phyloP scores from a whole-genome alignment of 2,113 vertebrate genomes.

The Nipponia nippon region DNA sequence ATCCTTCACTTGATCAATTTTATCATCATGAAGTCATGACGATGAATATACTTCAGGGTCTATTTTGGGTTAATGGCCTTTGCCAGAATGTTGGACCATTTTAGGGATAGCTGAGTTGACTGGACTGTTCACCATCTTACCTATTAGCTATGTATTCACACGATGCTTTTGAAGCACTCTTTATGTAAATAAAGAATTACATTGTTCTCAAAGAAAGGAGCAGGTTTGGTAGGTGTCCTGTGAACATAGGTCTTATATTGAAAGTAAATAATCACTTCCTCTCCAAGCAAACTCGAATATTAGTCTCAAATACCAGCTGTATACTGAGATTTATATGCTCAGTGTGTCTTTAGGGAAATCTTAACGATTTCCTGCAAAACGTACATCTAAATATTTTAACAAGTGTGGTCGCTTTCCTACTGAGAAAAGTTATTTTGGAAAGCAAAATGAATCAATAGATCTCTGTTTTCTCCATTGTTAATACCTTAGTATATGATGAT shows the following conservation, averaged over 20 bases:
- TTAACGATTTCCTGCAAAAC: slow-evolving; percentile 1
- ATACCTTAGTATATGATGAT: background rate
- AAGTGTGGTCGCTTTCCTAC: background rate
- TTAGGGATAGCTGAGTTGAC: background rate
- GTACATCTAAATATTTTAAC: background rate
- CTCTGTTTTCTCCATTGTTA: background rate
- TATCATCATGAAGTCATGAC: background rate
- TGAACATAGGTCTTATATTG: background rate
- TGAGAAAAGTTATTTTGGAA: background rate
- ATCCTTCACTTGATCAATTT: background rate
- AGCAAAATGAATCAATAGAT: background rate
- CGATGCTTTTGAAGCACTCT: background rate
- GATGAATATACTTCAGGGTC: background rate
- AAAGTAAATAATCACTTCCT: background rate
- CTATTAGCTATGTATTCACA: background rate
- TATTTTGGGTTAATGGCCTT: background rate
- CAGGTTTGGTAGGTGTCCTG: background rate
- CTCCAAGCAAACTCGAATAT: background rate
- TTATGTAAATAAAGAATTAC: background rate
- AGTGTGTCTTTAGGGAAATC: background rate
- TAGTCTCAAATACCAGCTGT: background rate
- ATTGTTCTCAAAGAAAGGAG: background rate
- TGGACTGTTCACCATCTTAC: background rate
- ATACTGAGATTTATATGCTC: background rate
- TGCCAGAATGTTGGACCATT: background rate